These are phyloP conservation scores for Phalangium opilio DNA, from an alignment of 2,888 invertebrate species.

Conservation along the genomic window DNA sequence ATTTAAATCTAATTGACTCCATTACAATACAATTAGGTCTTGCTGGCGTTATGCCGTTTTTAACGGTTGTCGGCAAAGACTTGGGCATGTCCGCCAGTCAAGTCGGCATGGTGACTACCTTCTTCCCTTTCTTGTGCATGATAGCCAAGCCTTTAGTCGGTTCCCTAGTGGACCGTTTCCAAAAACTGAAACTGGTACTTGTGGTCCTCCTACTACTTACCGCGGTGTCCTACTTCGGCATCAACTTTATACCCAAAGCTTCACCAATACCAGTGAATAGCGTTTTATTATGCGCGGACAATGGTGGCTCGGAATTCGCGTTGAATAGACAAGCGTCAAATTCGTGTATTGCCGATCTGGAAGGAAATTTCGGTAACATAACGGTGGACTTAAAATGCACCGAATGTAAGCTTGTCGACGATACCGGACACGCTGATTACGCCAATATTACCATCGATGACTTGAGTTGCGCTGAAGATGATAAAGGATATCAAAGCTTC, in stretches of 20 bases:
- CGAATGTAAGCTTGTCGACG: background rate
- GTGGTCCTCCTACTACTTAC: conserved; percentile 8
- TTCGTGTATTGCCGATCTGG: background rate
- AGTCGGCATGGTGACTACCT: conserved; percentile 16
- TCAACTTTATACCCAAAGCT: background rate
- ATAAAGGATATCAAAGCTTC: no score
- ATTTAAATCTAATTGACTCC: no score
- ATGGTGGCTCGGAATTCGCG: background rate
- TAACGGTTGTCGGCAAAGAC: conserved; percentile 16
- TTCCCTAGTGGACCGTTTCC: conserved; percentile 16
- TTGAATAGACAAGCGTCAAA: background rate
- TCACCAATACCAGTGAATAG: background rate
- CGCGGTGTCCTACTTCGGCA: background rate
- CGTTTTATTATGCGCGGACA: background rate
- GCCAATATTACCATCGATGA: background rate
- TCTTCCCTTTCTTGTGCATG: conserved; percentile 19
- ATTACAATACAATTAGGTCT: conserved; percentile 8
- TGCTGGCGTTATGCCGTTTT: conserved; percentile 17
- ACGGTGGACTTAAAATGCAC: background rate
- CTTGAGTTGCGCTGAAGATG: background rate
- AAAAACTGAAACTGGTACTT: conserved; percentile 9
- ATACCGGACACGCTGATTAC: background rate
- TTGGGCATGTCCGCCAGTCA: conserved; percentile 16
- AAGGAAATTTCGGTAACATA: background rate
- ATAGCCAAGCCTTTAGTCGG: conserved; percentile 18